These are phyloP conservation scores for Drosophila melanosoma DNA, from an alignment of 2,888 invertebrate genomes.

Conservation along the genomic window DNA sequence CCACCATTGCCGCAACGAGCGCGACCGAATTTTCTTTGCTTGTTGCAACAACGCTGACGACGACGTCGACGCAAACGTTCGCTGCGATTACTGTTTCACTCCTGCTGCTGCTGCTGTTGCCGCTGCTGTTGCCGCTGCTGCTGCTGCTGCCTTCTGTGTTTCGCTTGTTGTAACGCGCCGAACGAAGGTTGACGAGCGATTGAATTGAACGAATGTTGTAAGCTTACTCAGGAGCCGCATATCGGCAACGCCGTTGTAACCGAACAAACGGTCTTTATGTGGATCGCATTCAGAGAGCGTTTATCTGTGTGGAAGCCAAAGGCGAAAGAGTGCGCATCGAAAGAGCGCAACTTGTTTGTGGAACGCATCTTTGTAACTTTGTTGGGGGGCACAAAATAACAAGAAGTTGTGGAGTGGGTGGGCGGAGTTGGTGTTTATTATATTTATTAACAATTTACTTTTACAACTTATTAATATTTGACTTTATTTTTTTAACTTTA, in stretches of 20 bases:
- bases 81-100: slow-evolving; percentile 17
- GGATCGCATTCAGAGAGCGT: slow-evolving; percentile 44
- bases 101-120: slow-evolving; percentile 6
- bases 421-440: neutral
- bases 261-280: slow-evolving; percentile 45
- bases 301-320: neutral
- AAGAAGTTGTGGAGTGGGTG: neutral
- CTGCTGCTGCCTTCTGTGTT: slow-evolving; percentile 35
- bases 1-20: slow-evolving; percentile 44
- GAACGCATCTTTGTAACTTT: slow-evolving; percentile 14
- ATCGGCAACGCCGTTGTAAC: slow-evolving; percentile 37
- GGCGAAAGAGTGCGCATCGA: neutral
- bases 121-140: slow-evolving; percentile 7
- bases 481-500: neutral
- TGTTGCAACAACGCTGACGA: slow-evolving; percentile 47
- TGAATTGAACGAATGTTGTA: slow-evolving; percentile 71
- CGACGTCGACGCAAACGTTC: slow-evolving; percentile 36
- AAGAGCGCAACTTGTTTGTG: slow-evolving; percentile 32
- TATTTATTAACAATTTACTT: neutral
- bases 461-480: neutral
- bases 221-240: slow-evolving; percentile 53
- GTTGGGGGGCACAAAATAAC: neutral
- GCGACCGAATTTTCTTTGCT: slow-evolving; percentile 28
- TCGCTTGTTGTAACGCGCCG: slow-evolving; percentile 73
- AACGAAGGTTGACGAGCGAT: slow-evolving; percentile 80